Percentiles rank a stretch among this genome's conserved stretches.
Conservation (phyloP, 1,140 invertebrate genomes). For the Drosophila elegans region DNA sequence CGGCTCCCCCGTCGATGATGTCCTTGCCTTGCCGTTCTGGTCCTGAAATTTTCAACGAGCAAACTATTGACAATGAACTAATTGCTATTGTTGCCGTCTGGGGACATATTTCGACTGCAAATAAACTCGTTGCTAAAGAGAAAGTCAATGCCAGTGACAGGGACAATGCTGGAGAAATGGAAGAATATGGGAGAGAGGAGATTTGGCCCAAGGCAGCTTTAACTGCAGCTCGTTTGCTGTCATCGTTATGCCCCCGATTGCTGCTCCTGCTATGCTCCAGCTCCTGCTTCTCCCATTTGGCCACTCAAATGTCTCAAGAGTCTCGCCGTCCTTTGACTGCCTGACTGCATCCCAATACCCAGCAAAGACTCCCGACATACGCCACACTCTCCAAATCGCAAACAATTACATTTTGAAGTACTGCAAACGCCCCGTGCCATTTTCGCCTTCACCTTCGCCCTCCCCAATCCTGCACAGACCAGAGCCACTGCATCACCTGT, state of each 20-base stretch:
- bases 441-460: neutral
- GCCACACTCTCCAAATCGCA: slow-evolving; percentile 77
- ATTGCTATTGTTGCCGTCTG: slow-evolving; percentile 81
- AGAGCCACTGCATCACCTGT: slow-evolving; percentile 36
- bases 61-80: slow-evolving; percentile 83
- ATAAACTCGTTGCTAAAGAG: slow-evolving; percentile 71
- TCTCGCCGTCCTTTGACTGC: slow-evolving; percentile 51
- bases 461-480: slow-evolving; percentile 3
- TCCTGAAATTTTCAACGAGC: slow-evolving; percentile 76
- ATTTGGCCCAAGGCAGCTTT: slow-evolving; percentile 49
- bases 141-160: slow-evolving; percentile 44
- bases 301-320: slow-evolving; percentile 81
- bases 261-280: neutral
- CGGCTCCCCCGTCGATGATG: slow-evolving; percentile 13
- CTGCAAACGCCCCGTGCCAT: slow-evolving; percentile 26
- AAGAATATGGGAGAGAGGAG: neutral
- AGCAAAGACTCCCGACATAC: slow-evolving; percentile 44
- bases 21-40: slow-evolving; percentile 61
- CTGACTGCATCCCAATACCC: slow-evolving; percentile 45
- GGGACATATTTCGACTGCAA: slow-evolving; percentile 82
- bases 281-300: slow-evolving; percentile 26
- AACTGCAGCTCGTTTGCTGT: slow-evolving; percentile 58
- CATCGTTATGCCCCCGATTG: slow-evolving; percentile 37
- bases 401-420: slow-evolving; percentile 83
- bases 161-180: slow-evolving; percentile 17